Conservation (phyloP, 2,888 invertebrate species). For the Xestia ashworthii region DNA sequence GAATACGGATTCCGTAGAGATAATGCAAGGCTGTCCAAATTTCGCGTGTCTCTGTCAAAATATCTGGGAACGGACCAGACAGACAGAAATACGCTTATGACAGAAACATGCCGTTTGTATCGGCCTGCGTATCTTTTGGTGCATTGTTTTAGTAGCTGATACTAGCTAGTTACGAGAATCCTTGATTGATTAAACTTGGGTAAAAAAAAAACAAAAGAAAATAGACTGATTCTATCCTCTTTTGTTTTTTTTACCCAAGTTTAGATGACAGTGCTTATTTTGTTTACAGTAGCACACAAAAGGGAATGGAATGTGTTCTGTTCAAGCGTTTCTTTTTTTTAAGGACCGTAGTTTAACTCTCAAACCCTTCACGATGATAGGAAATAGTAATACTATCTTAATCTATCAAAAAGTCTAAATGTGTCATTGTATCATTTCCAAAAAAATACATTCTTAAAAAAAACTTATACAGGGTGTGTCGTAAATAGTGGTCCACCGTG, state of each 20-base stretch:
- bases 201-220: not conserved
- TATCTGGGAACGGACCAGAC: conserved; percentile 23
- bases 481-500: no score
- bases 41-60: conserved; percentile 34
- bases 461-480: no score
- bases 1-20: conserved; percentile 8
- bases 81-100: conserved; percentile 19
- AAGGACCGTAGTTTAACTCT: not conserved
- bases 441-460: no score
- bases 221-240: not conserved
- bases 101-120: conserved; percentile 26
- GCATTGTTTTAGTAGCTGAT: conserved; percentile 5
- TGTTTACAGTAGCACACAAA: not conserved
- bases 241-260: not conserved
- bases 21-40: conserved; percentile 24
- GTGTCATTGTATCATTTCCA: no score
- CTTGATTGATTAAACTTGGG: not conserved
- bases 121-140: conserved; percentile 5
- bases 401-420: not conserved
- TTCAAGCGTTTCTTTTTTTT: not conserved
- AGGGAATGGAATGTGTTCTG: not conserved
- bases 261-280: not conserved
- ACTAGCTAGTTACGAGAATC: not conserved
- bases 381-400: conserved; percentile 10
- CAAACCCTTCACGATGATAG: conserved; percentile 38